Conservation (phyloP, 2,113 vertebrate genomes). For the Zosterops borbonicus region DNA sequence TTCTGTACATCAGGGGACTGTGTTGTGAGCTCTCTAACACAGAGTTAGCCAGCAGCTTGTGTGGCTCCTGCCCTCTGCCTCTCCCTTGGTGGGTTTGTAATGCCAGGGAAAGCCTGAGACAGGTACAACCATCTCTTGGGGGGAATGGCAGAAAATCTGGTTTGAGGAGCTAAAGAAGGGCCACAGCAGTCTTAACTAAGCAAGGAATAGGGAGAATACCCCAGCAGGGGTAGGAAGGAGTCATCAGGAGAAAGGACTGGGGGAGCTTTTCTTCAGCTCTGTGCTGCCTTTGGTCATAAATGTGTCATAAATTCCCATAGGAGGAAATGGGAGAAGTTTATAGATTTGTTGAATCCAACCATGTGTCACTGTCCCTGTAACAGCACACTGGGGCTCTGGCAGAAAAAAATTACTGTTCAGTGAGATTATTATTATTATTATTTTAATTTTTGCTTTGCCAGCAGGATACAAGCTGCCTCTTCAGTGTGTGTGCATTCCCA, state of each 20-base stretch:
- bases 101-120: not conserved
- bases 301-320: not conserved
- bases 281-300: not conserved
- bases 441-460: not conserved
- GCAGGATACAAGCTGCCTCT: not conserved
- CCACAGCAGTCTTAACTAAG: not conserved
- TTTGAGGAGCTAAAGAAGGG: not conserved
- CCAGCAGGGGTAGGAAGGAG: not conserved
- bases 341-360: not conserved
- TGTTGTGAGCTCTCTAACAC: not conserved
- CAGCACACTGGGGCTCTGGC: not conserved
- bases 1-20: not conserved
- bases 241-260: not conserved
- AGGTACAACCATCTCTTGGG: not conserved
- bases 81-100: not conserved
- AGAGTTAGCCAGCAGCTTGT: not conserved
- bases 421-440: not conserved
- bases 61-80: not conserved
- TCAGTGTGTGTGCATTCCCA: not conserved
- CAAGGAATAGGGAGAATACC: not conserved
- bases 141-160: not conserved
- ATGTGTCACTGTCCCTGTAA: not conserved
- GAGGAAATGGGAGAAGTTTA: not conserved
- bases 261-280: not conserved
- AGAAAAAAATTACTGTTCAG: not conserved